Evolutionary conservation across 1,140 invertebrate genomes (phyloP), one percentile per base, ranked within the genome.

Genomic region (Meloidogyne hapla): DNA sequence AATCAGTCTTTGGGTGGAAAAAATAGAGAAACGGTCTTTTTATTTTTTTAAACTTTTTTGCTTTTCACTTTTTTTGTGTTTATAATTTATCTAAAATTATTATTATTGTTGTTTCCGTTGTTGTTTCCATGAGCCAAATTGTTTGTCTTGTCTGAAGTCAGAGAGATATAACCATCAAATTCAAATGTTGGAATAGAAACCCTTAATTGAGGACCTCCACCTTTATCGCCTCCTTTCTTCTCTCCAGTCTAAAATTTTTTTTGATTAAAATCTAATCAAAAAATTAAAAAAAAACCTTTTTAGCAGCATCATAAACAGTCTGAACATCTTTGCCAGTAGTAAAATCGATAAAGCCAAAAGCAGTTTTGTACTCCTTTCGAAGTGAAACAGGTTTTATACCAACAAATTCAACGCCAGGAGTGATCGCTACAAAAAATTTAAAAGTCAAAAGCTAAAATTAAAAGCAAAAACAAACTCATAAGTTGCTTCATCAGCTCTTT

Each of bases 341-440:
- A 33, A 73, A 73, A 56, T 73, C 71, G 23, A 73, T 73, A 33
- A 73, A 73, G 25, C 71, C 71, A 21, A 73, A 73, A 12, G 71
- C 71, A 18, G 45, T 18, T 23, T 61, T 42, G 38, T 56, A 73
- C 23, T 73, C 71, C 61, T 64, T 61, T 21, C 71, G 71, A 61
- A 73, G 56, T 5, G 71, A 73, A 63, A 42, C 13, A 4, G 71
- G 71, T 13, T 73, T 73, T 61, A 73, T 73, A 23, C 56, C 71
- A 23, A 73, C 71, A 63, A 73, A 73, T 38, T 73, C 71, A 33
- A 73, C 71, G 1, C 71, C 71, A 38, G 42, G 5, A 38, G 71
- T 63, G 15, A 73, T 73, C 12, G 56, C 71, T 73, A n/a, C 23
- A 73, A 72, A 25, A 15, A 15, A n/a, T n/a, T n/a, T n/a, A 6